Evolutionary conservation across 1,140 invertebrate species (phyloP).

Genomic region (Cydia amplana): DNA sequence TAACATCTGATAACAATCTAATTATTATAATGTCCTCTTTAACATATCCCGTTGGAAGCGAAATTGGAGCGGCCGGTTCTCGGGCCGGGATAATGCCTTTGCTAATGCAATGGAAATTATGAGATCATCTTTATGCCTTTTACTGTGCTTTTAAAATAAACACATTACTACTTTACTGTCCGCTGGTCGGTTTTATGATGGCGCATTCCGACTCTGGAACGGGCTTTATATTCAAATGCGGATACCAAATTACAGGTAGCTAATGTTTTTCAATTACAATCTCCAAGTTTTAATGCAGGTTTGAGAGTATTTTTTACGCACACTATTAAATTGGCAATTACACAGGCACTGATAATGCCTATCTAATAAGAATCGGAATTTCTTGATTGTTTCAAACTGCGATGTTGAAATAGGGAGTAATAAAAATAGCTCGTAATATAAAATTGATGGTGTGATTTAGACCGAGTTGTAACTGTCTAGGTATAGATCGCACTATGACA

Average conservation of each 20-base stretch:
- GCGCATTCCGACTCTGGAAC: slow-evolving; percentile 42
- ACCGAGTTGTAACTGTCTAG: not conserved
- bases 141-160: slow-evolving; percentile 72
- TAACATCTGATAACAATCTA: slow-evolving; percentile 76
- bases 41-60: slow-evolving; percentile 68
- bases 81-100: slow-evolving; percentile 58
- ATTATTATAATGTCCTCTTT: slow-evolving; percentile 78
- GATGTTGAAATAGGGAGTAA: not conserved
- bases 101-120: slow-evolving; percentile 69
- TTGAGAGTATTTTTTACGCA: slow-evolving; percentile 8
- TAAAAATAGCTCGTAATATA: slow-evolving; percentile 26
- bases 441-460: slow-evolving; percentile 36
- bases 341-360: not conserved
- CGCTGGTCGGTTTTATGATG: slow-evolving; percentile 44
- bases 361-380: slow-evolving; percentile 15
- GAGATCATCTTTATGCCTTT: slow-evolving; percentile 63
- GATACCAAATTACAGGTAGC: slow-evolving; percentile 41
- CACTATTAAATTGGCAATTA: slow-evolving; percentile 26
- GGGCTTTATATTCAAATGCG: slow-evolving; percentile 45
- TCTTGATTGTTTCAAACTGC: not conserved
- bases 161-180: slow-evolving; percentile 61
- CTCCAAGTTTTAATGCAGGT: slow-evolving; percentile 38
- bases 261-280: slow-evolving; percentile 53
- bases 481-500: slow-evolving; percentile 39
- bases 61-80: slow-evolving; percentile 60